Conservation (phyloP, 2,888 invertebrate species). For the Alloscopus bannaensis region DNA sequence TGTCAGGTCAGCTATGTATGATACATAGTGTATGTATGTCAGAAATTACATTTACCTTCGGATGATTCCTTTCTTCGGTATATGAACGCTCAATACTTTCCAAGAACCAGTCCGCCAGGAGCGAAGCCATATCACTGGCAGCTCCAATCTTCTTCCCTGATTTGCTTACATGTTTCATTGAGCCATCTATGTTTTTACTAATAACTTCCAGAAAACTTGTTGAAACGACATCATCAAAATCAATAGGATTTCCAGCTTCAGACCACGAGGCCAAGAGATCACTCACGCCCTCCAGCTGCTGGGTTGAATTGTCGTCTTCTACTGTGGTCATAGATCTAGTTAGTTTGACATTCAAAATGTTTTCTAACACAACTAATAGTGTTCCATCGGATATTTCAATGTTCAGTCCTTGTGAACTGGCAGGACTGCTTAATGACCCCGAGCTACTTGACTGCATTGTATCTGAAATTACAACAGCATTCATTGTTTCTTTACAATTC, state of each 20-base stretch:
- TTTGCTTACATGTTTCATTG: slow-evolving; percentile 53
- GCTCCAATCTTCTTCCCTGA: slow-evolving; percentile 1
- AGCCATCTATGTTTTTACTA: slow-evolving; percentile 63
- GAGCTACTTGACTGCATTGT: slow-evolving; percentile 54
- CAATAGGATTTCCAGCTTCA: slow-evolving; percentile 29
- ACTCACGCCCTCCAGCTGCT: slow-evolving; percentile 45
- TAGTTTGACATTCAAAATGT: slow-evolving; percentile 66
- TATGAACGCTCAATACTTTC: slow-evolving; percentile 70
- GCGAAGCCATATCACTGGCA: slow-evolving; percentile 48
- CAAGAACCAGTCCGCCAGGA: slow-evolving; percentile 69
- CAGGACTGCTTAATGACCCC: slow-evolving; percentile 22
- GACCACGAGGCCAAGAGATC: slow-evolving; percentile 52
- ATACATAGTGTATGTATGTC: not conserved
- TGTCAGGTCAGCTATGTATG: not conserved
- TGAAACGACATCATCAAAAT: slow-evolving; percentile 67
- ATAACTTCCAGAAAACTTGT: slow-evolving; percentile 69
- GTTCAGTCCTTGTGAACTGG: slow-evolving; percentile 25
- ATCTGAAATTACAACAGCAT: not conserved
- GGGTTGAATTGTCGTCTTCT: slow-evolving; percentile 33
- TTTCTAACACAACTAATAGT: slow-evolving; percentile 60
- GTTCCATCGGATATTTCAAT: slow-evolving; percentile 53
- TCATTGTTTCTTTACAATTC: too few species aligned
- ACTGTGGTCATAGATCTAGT: slow-evolving; percentile 11
- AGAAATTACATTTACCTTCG: slow-evolving; percentile 64
- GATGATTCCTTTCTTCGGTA: slow-evolving; percentile 66